phyloP scores from a whole-genome alignment of 1,140 invertebrate species.

The Potamilus streckersoni region DNA sequence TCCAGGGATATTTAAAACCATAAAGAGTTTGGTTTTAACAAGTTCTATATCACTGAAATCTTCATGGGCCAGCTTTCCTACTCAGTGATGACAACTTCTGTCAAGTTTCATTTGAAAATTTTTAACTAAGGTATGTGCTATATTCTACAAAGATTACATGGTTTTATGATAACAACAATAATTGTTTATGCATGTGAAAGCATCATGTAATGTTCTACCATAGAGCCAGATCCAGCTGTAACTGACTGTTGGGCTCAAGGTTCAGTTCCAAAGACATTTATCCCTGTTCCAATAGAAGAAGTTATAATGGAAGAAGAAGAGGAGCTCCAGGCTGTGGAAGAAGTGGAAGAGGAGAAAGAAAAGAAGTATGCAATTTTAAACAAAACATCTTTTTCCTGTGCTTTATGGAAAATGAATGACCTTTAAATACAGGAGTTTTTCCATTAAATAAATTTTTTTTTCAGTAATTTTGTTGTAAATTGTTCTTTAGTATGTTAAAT shows the following conservation, averaged over 20 bases:
- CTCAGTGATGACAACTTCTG: too few relatives aligned
- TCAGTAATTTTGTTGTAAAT: background rate
- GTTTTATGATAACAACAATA: too few relatives aligned
- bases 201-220: background rate
- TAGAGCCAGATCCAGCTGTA: conserved; percentile 63
- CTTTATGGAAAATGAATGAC: background rate
- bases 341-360: conserved; percentile 21
- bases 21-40: too few relatives aligned
- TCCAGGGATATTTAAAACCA: too few relatives aligned
- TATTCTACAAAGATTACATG: too few relatives aligned
- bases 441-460: background rate
- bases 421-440: background rate
- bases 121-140: too few relatives aligned
- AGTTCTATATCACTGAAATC: too few relatives aligned
- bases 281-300: conserved; percentile 35
- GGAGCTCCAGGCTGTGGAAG: conserved; percentile 7
- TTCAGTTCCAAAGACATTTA: conserved; percentile 55
- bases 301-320: conserved; percentile 24
- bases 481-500: background rate
- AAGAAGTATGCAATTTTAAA: conserved; percentile 27
- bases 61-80: too few relatives aligned
- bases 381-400: background rate
- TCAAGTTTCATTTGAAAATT: too few relatives aligned
- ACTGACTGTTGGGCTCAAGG: conserved; percentile 68
- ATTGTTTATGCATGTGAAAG: too few relatives aligned